These are phyloP conservation scores for Pyrrhosoma nymphula DNA, from an alignment of 2,888 invertebrate species.

Conservation along the genomic window DNA sequence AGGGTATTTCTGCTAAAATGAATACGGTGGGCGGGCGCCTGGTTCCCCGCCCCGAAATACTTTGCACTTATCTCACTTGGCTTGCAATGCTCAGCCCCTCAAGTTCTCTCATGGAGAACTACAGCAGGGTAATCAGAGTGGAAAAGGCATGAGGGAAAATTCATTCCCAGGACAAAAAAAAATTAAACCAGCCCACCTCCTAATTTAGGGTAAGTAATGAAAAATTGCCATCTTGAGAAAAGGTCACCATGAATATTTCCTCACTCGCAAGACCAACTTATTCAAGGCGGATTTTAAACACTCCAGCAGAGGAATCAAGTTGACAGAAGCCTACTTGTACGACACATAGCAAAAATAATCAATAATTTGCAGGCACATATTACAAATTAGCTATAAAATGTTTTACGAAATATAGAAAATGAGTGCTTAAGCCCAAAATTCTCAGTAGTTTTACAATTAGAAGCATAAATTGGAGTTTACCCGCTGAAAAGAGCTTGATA, in stretches of 20 bases:
- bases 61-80: constrained; percentile 1
- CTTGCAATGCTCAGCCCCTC: background rate
- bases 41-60: background rate
- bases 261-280: background rate
- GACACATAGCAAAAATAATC: too few relatives aligned
- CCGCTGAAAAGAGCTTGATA: too few relatives aligned
- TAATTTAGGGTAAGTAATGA: background rate
- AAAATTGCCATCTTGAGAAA: background rate
- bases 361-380: too few relatives aligned
- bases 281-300: background rate
- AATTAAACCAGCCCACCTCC: background rate
- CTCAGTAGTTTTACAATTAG: too few relatives aligned
- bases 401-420: too few relatives aligned
- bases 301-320: too few relatives aligned
- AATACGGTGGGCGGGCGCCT: background rate
- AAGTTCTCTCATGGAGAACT: background rate
- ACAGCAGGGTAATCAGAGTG: constrained; percentile 17
- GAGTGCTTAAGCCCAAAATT: too few relatives aligned
- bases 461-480: too few relatives aligned
- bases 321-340: too few relatives aligned
- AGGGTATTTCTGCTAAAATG: background rate
- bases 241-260: background rate
- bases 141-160: constrained; percentile 2
- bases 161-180: background rate
- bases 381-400: too few relatives aligned